These are phyloP conservation scores for Syrmaticus mikado DNA, from an alignment of 2,113 vertebrate species.

Conservation along the genomic window DNA sequence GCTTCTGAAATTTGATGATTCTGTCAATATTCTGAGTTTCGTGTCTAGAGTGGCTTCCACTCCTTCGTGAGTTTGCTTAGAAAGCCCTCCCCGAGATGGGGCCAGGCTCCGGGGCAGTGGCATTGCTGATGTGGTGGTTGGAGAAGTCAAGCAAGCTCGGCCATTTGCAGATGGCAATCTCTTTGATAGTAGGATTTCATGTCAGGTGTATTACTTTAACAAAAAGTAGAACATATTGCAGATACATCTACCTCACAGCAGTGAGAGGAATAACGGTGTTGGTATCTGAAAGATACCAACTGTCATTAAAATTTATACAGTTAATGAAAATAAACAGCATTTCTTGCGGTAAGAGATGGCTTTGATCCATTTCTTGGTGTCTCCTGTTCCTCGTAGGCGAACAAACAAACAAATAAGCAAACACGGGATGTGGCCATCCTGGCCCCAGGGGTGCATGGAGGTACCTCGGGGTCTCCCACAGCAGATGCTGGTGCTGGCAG, in stretches of 20 bases:
- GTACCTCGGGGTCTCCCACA: no score
- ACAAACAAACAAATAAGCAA: background rate
- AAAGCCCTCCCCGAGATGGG: background rate
- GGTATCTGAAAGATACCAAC: fast-evolving
- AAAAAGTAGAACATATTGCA: background rate
- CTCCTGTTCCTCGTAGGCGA: background rate
- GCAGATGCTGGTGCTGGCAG: no score
- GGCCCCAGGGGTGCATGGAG: background rate
- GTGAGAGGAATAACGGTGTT: background rate
- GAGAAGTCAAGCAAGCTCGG: background rate
- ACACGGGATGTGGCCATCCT: fast-evolving
- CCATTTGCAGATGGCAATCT: background rate
- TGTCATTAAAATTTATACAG: background rate
- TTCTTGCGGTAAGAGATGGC: fast-evolving
- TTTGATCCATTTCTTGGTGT: background rate
- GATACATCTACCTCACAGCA: fast-evolving
- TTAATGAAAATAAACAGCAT: background rate
- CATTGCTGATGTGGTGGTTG: fast-evolving
- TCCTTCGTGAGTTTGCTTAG: fast-evolving
- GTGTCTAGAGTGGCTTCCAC: fast-evolving
- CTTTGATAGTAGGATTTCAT: background rate
- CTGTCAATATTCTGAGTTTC: fast-evolving
- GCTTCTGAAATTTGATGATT: fast-evolving
- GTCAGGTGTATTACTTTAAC: background rate
- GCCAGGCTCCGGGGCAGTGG: background rate